Conservation (phyloP, 2,797 vertebrate species). For the Myripristis murdjan region DNA sequence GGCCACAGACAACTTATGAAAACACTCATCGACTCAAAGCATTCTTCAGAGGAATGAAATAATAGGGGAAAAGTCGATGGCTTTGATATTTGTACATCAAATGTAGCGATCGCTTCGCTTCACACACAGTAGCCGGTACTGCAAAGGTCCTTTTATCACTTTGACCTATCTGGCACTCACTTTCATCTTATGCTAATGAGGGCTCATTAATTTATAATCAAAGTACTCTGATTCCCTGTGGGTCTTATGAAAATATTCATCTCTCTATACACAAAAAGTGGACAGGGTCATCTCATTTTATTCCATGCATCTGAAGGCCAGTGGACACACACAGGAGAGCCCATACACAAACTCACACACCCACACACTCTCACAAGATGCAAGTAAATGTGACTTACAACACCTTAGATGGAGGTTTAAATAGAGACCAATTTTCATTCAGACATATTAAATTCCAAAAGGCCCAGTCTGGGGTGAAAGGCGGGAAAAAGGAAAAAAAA, state of each 20-base stretch:
- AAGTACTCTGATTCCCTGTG: constrained; percentile 59
- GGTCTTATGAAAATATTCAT: constrained; percentile 61
- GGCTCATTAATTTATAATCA: constrained; percentile 81
- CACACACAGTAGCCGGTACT: constrained; percentile 38
- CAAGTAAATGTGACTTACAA: constrained; percentile 19
- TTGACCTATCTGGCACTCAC: constrained; percentile 70
- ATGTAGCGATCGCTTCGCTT: constrained; percentile 58
- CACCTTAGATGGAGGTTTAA: not conserved
- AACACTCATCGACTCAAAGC: constrained; percentile 29
- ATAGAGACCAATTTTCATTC: constrained; percentile 17
- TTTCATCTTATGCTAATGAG: constrained; percentile 74
- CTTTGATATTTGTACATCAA: constrained; percentile 70
- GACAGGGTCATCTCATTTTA: constrained; percentile 59
- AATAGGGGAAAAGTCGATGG: constrained; percentile 30
- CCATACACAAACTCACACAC: constrained; percentile 6
- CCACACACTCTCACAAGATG: constrained; percentile 14
- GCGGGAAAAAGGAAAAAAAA: not conserved
- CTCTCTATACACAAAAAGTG: constrained; percentile 26
- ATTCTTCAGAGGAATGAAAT: constrained; percentile 43
- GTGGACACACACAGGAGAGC: not conserved
- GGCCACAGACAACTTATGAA: constrained; percentile 49
- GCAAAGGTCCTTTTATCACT: constrained; percentile 75
- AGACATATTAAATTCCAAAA: constrained; percentile 8
- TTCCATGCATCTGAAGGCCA: constrained; percentile 41
- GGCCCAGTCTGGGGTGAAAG: not conserved